These are phyloP conservation scores for Astatotilapia flaviijosephi DNA, from an alignment of 2,113 vertebrate genomes.

Conservation along the genomic window DNA sequence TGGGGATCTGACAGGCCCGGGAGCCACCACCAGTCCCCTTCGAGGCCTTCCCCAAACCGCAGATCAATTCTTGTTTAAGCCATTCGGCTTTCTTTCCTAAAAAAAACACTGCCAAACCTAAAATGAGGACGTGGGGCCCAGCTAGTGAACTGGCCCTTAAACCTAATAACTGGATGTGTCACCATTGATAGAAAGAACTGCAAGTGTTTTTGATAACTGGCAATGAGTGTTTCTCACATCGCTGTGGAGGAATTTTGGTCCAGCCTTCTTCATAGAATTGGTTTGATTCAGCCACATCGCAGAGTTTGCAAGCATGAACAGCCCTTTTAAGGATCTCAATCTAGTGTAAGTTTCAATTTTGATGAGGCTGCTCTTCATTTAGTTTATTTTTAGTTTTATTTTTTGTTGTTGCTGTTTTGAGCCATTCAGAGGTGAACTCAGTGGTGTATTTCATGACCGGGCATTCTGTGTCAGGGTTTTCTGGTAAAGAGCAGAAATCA, in stretches of 20 bases:
- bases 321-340: not conserved
- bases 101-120: rapidly evolving
- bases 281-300: not conserved
- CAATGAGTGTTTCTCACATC: not conserved
- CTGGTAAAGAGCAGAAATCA: not conserved
- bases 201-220: not conserved
- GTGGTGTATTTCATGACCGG: not conserved
- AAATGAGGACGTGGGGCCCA: not conserved
- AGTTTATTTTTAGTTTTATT: not conserved
- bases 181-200: not conserved
- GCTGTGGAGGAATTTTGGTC: not conserved
- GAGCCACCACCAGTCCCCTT: not conserved
- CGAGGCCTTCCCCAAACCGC: not conserved
- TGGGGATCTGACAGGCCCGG: not conserved
- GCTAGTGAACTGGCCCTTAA: not conserved
- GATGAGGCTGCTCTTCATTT: not conserved
- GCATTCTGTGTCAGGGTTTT: not conserved
- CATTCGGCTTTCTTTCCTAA: not conserved
- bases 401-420: not conserved
- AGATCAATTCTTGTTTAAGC: not conserved
- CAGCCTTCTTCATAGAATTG: not conserved
- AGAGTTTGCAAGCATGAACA: not conserved
- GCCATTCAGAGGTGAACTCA: not conserved
- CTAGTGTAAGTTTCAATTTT: not conserved
- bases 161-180: not conserved